Base-by-base conservation (phyloP, 1,140 invertebrate genomes). In the Meloidogyne hapla region DNA sequence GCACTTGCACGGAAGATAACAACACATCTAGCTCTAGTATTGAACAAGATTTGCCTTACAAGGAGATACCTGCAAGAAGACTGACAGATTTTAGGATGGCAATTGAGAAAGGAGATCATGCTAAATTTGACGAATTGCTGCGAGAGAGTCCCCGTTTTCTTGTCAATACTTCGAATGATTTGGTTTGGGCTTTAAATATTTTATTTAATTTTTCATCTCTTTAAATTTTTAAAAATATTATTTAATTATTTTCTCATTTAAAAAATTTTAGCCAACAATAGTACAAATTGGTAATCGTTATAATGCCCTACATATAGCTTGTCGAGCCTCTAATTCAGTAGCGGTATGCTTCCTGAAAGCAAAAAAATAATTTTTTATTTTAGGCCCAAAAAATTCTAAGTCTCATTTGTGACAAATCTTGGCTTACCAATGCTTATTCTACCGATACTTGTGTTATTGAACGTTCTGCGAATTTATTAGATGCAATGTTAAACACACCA, bases 81-180 rank as follows among this genome's bases (percentile, higher is more conserved):
- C 28, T 73, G 9, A 73, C 70, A 1, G 70, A 56, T 63, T 73
- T 73, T 61, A 42, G 70, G 2, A 28, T 62, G 5, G 70, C 70
- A 10, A 73, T 73, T 23, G 45, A 73, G n/a, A 73, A 73, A 28
- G 26, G 42, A 9, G 56, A 73, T 28, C 38, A 23, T 38, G 48
- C 12, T 56, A 56, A 28, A 28, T 73, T 73, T 73, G 42, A 62
- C 21, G 45, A 73, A 10, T 33, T 73, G 26, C 4, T 73, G 21
- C 2, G 8, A 21, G 70, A 73, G 18, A 73, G 28, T 73, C 70
- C 70, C 9, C 70, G 70, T 26, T 73, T 73, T 73, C 48, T 73
- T 28, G 70, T 73, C 23, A 73, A 73, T 64, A 73, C 70, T 13
- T 73, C 70, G 38, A 73, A 73, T 28, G 70, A 73, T 73, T 73